Evolutionary conservation across 2,888 invertebrate genomes (phyloP).

Genomic region (Odontocerum albicorne): DNA sequence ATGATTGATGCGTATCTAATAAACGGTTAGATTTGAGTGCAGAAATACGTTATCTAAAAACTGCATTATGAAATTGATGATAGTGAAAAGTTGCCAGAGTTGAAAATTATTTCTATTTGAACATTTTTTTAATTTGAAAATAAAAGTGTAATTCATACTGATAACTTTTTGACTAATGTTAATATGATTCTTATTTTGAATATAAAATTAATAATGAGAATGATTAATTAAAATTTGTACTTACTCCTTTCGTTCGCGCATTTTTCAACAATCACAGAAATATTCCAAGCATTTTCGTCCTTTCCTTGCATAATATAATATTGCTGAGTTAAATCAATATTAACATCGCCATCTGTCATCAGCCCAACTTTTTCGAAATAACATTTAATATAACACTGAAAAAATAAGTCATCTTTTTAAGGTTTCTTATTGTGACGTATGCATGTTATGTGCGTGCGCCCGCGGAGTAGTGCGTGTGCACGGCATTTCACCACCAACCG

Average conservation of each 20-base stretch:
- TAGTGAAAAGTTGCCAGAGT: no score
- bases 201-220: neutral
- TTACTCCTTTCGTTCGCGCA: conserved; percentile 46
- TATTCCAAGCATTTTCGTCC: conserved; percentile 41
- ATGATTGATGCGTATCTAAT: no score
- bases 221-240: neutral
- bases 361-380: conserved; percentile 53
- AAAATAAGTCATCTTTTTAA: no score
- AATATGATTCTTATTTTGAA: neutral
- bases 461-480: no score
- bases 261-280: conserved; percentile 43
- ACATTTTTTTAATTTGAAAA: no score
- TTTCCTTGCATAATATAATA: conserved; percentile 43
- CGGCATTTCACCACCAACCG: no score
- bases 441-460: no score
- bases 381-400: conserved; percentile 59
- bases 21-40: no score
- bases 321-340: conserved; percentile 46
- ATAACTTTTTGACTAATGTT: neutral
- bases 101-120: neutral
- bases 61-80: no score
- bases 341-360: conserved; percentile 48
- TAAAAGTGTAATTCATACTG: neutral
- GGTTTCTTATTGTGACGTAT: no score
- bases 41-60: no score